Percentiles rank a stretch among this genome's conserved stretches.
phyloP scores from a whole-genome alignment of 2,797 vertebrate genomes.

The Gambusia yucatana region DNA sequence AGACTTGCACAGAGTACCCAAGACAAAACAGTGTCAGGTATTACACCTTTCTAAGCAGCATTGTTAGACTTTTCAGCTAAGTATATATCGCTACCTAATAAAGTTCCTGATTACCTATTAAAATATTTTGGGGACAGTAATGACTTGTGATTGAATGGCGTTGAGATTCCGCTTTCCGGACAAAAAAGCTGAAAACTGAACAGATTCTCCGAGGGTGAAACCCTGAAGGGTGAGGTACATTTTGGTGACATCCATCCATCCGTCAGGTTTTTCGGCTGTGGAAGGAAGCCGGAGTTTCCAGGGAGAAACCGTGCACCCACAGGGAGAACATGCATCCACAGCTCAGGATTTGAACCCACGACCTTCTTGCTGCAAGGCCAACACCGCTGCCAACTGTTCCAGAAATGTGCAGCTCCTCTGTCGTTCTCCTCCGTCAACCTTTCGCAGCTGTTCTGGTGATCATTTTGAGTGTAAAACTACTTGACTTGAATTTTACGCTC shows the following conservation, averaged over 20 bases:
- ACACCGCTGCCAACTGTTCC: background rate
- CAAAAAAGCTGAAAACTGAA: background rate
- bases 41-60: background rate
- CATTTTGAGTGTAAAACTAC: background rate
- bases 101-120: background rate
- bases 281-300: background rate
- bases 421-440: background rate
- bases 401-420: background rate
- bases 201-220: background rate
- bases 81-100: background rate
- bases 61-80: background rate
- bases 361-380: background rate
- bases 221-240: background rate
- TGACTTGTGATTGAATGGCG: background rate
- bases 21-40: background rate
- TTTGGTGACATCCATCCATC: background rate
- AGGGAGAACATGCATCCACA: background rate
- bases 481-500: background rate
- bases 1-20: background rate
- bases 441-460: background rate
- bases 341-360: background rate
- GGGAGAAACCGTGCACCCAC: background rate
- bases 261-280: background rate
- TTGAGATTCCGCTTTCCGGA: background rate
- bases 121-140: background rate